These are phyloP conservation scores for Heteractis magnifica DNA, from an alignment of 92 coral and sea anemone genomes.

Conservation along the genomic window DNA sequence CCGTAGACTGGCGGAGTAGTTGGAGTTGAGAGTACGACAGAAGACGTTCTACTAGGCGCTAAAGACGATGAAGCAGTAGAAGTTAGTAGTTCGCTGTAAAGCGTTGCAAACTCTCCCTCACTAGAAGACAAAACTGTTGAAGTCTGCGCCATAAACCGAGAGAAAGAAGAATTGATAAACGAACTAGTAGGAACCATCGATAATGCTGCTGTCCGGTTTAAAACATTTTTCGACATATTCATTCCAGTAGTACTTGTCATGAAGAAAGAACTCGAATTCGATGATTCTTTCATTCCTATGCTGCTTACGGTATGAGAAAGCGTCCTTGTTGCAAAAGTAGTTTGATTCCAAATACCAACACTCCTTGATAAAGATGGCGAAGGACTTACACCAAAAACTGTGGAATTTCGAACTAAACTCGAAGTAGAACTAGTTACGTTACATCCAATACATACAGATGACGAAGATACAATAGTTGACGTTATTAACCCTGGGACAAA, in stretches of 20 bases:
- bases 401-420: neutral
- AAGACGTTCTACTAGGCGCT: neutral
- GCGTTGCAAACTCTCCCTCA: neutral
- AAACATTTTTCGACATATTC: neutral
- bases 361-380: conserved; percentile 3
- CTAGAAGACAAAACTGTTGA: neutral
- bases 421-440: neutral
- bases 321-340: neutral
- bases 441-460: neutral
- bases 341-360: neutral
- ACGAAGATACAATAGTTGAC: neutral
- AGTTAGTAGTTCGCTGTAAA: neutral
- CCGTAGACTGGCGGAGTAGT: neutral
- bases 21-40: neutral
- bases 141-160: neutral
- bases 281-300: neutral
- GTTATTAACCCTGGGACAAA: neutral
- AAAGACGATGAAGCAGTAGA: neutral
- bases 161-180: neutral
- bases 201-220: neutral
- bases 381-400: conserved; percentile 5
- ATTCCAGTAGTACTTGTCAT: neutral
- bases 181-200: neutral
- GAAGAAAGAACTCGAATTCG: neutral
- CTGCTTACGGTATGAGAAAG: neutral